A percentile compares a stretch with the other conserved stretches of the same genome.
Conservation (phyloP, 2,797 vertebrate species). For the Ibycter americanus region DNA sequence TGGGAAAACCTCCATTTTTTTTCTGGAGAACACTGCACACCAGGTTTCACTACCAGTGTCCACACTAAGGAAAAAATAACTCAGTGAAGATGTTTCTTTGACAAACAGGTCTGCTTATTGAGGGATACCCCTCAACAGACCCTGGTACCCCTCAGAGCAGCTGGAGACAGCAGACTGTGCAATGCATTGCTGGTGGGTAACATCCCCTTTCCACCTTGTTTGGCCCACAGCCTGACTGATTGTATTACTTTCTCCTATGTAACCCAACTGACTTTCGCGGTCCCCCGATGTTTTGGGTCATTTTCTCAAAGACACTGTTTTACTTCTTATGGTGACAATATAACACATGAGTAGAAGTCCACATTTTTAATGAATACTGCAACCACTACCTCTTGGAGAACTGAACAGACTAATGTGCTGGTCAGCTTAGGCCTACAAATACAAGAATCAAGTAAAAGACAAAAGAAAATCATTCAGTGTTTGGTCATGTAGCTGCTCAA, state of each 20-base stretch:
- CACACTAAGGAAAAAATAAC: neutral
- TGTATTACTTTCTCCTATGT: neutral
- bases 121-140: neutral
- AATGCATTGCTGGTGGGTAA: neutral
- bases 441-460: neutral
- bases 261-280: neutral
- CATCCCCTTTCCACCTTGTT: neutral
- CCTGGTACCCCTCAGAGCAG: neutral
- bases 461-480: conserved; percentile 15
- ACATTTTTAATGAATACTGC: neutral
- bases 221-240: neutral
- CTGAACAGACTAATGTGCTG: neutral
- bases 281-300: neutral
- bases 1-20: neutral
- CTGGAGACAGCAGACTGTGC: neutral
- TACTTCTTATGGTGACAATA: neutral
- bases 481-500: neutral
- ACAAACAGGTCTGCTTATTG: neutral
- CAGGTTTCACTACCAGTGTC: neutral
- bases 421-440: neutral
- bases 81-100: neutral
- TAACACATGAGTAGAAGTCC: neutral
- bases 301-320: neutral
- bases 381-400: neutral
- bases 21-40: neutral